Percentiles rank a stretch among this genome's conserved stretches.
Conservation (phyloP, 2,797 vertebrate species). For the Hyperoplus lanceolatus region DNA sequence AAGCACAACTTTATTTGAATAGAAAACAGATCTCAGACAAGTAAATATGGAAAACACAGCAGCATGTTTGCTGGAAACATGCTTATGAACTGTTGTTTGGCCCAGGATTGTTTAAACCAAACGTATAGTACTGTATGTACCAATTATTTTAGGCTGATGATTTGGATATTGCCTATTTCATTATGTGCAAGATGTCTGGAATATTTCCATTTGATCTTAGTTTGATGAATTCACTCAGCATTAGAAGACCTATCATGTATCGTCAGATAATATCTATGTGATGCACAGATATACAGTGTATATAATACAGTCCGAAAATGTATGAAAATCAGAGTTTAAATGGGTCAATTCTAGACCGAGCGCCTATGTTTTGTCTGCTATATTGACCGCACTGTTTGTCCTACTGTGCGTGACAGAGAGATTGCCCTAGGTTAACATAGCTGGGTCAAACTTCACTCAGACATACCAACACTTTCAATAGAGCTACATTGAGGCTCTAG, state of each 20-base stretch:
- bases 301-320: not conserved
- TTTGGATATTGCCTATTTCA: not conserved
- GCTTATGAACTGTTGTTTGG: too few species aligned
- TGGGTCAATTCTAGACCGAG: not conserved
- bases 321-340: not conserved
- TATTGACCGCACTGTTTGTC: slow-evolving; percentile 43
- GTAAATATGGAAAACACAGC: not conserved
- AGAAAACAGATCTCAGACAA: not conserved
- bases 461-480: slow-evolving; percentile 31
- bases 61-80: not conserved
- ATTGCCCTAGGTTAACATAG: slow-evolving; percentile 27
- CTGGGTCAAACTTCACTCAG: slow-evolving; percentile 27
- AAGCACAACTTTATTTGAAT: not conserved
- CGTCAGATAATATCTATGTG: not conserved
- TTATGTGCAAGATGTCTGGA: not conserved
- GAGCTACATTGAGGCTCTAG: slow-evolving; percentile 35
- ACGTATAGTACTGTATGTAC: not conserved
- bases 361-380: not conserved
- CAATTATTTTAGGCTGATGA: not conserved
- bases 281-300: not conserved
- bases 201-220: not conserved
- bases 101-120: not conserved
- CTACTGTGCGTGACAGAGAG: slow-evolving; percentile 16
- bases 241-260: not conserved
- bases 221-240: not conserved